Percentiles rank a stretch among this genome's conserved stretches.
Evolutionary conservation across 2,888 invertebrate species (phyloP).

Genomic region (Polymixis lichenea): DNA sequence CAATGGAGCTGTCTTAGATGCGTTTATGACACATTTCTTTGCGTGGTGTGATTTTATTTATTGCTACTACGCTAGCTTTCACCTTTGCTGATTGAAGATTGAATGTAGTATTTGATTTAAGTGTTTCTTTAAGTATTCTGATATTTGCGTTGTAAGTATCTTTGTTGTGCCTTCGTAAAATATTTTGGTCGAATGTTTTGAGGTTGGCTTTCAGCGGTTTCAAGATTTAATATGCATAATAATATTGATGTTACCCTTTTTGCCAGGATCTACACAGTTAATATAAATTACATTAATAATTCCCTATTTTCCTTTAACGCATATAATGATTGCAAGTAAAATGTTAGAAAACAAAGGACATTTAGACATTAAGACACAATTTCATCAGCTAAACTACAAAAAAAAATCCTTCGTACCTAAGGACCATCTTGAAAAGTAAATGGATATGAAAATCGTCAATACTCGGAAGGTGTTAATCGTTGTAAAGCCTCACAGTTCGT

Average conservation of each 20-base stretch:
- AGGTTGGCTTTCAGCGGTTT: neutral
- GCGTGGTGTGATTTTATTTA: constrained; percentile 52
- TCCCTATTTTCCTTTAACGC: neutral
- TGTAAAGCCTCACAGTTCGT: constrained; percentile 24
- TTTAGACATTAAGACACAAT: neutral
- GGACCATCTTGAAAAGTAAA: constrained; percentile 41
- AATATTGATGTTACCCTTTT: neutral
- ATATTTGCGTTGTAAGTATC: neutral
- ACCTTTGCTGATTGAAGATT: constrained; percentile 24
- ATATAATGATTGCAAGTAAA: neutral
- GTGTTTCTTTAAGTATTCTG: constrained; percentile 14
- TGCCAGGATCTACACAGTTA: neutral
- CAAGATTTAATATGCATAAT: neutral
- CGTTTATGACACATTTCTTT: constrained; percentile 53
- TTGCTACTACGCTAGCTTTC: constrained; percentile 46
- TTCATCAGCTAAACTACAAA: constrained; percentile 11
- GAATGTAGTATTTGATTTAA: constrained; percentile 14
- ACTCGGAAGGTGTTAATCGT: constrained; percentile 41
- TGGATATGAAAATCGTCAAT: constrained; percentile 43
- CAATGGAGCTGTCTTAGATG: constrained; percentile 52
- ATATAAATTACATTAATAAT: neutral
- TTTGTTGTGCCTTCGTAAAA: neutral
- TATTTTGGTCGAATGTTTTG: neutral
- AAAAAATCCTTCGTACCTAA: constrained; percentile 1
- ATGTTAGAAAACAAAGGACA: neutral